Percentiles rank a stretch among this genome's conserved stretches.
phyloP scores from a whole-genome alignment of 2,888 invertebrate species.

The Dyspetes luteomarginatus region DNA sequence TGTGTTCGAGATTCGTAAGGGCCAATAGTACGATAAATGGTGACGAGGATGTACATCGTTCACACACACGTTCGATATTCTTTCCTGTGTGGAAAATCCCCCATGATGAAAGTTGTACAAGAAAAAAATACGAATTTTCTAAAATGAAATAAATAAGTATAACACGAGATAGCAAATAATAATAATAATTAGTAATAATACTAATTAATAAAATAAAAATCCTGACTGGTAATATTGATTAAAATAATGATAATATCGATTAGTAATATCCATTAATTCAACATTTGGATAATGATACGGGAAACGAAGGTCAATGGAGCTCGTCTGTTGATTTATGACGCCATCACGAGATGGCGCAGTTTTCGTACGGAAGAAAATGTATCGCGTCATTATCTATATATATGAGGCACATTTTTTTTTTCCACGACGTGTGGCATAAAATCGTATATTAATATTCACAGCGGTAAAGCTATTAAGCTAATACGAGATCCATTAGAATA shows the following conservation, averaged over 20 bases:
- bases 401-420: slow-evolving; percentile 9
- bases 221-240: background rate
- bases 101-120: background rate
- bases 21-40: slow-evolving; percentile 3
- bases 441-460: slow-evolving; percentile 35
- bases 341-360: slow-evolving; percentile 9
- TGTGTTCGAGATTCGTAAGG: slow-evolving; percentile 44
- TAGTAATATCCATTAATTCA: no score
- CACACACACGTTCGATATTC: background rate
- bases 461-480: slow-evolving; percentile 25
- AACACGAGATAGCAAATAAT: no score
- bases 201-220: background rate
- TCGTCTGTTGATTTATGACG: slow-evolving; percentile 17
- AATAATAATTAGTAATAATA: no score
- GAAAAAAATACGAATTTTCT: background rate
- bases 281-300: background rate
- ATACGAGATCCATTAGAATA: slow-evolving; percentile 42
- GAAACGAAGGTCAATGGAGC: background rate
- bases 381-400: slow-evolving; percentile 29
- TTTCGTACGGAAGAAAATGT: slow-evolving; percentile 19
- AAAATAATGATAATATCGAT: background rate
- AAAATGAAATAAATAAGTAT: no score
- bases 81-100: background rate
- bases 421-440: background rate
- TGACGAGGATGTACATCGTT: background rate